Percentiles rank a stretch among this genome's conserved stretches.
Conservation (phyloP, 2,113 vertebrate species). For the Boulengeromyrus knoepffleri region DNA sequence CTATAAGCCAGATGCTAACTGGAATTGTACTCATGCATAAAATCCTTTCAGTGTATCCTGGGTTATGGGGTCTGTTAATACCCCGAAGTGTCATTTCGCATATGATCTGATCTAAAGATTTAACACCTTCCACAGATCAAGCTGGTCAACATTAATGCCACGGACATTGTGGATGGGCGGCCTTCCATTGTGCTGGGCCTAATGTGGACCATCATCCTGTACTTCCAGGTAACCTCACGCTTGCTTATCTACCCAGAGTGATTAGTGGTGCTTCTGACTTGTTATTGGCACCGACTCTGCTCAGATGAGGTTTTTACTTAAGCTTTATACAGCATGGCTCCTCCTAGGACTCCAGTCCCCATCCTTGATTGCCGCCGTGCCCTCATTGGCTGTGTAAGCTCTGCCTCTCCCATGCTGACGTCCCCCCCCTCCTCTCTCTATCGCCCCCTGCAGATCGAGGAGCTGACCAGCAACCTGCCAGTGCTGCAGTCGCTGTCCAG, state of each 20-base stretch:
- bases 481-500: conserved; percentile 74
- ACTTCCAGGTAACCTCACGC: conserved; percentile 79
- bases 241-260: background rate
- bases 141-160: conserved; percentile 96
- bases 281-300: background rate
- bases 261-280: background rate
- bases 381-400: background rate
- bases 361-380: background rate
- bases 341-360: background rate
- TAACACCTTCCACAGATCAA: conserved; percentile 75
- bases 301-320: background rate
- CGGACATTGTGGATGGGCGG: conserved; percentile 90
- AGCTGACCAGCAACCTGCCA: conserved; percentile 85
- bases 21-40: background rate
- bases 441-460: conserved; percentile 75
- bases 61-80: background rate
- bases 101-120: background rate
- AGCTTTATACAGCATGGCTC: background rate
- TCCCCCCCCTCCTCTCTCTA: background rate
- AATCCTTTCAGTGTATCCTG: background rate
- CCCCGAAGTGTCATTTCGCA: background rate
- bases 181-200: conserved; percentile 91
- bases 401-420: background rate
- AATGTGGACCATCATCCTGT: conserved; percentile 95
- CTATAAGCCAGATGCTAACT: background rate